Percentiles rank a stretch among this genome's conserved stretches.
These are phyloP conservation scores for Reticulitermes lucifugus DNA, from an alignment of 2,888 invertebrate genomes.

Conservation along the genomic window DNA sequence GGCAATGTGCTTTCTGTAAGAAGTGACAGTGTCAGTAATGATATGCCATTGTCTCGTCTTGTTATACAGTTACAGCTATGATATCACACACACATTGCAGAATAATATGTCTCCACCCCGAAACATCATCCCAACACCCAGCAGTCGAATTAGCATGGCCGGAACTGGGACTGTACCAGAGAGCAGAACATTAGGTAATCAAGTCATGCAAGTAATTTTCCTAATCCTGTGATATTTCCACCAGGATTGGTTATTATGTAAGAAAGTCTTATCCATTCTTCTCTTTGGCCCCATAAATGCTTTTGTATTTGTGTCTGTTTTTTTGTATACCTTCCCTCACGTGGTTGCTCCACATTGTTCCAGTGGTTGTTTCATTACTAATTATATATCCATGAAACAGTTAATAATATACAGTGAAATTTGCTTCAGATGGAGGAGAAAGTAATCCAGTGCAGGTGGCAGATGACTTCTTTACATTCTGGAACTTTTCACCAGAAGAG, in stretches of 20 bases:
- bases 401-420: too few relatives aligned
- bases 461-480: constrained; percentile 27
- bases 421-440: constrained; percentile 8
- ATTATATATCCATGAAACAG: too few relatives aligned
- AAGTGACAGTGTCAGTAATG: too few relatives aligned
- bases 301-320: too few relatives aligned
- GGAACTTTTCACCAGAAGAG: background rate
- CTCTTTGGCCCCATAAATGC: too few relatives aligned
- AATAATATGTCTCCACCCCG: constrained; percentile 79
- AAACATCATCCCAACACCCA: constrained; percentile 12
- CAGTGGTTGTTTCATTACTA: too few relatives aligned
- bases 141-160: background rate
- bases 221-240: background rate
- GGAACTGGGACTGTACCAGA: background rate
- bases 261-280: too few relatives aligned
- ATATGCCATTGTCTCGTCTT: too few relatives aligned
- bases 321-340: too few relatives aligned
- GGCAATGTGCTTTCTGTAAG: too few relatives aligned
- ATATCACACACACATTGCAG: constrained; percentile 93
- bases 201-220: background rate
- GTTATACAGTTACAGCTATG: constrained; percentile 86
- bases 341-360: too few relatives aligned
- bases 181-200: constrained; percentile 8
- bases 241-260: too few relatives aligned
- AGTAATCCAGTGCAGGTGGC: constrained; percentile 2